Base-by-base conservation (phyloP, 30 jellyfish, hydroid and myxozoan genomes). In the Calvadosia cruxmelitensis region DNA sequence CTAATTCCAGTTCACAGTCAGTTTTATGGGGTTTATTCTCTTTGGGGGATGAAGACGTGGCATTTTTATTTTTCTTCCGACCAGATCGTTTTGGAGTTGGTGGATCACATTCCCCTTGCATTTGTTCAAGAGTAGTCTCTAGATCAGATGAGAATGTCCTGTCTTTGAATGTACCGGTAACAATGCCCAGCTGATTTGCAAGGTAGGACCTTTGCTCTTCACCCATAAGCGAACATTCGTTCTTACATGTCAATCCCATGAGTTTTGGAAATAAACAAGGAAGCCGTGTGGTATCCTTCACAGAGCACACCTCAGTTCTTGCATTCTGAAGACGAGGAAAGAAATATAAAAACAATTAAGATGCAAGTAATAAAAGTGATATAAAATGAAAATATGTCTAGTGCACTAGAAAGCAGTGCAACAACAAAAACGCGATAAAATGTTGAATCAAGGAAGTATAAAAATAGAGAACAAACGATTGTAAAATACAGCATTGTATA, bases 211-310 rank as follows among this genome's bases (percentile, higher is more conserved):
- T 57, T 3, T 86, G 83, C 50, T 42, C 28, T 34, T 85, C 93
- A 3, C 96, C 96, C 96, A 85, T 85, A 53, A 85, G 29, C 65
- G 62, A 79, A 0, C 89, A 85, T 53, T 85, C 96, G 50, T 79
- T 85, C 34, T 68, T 78, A 71, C 57, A 79, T 2, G 78, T 78
- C 52, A 85, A 61, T 29, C 96, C 96, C 93, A 85, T 85, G 29
- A 85, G 74, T 64, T 74, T 78, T 29, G 96, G 96, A 30, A 84
- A 79, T 31, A 85, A 70, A 48, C 78, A 28, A 0, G 92, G 92
- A 2, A 79, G 48, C 49, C 36, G 52, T 27, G 82, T 76, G 31
- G n/a, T 28, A 35, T 64, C 31, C 33, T 27, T n/a, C 13, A 16
- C 23, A 5, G 61, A 32, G 2, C 80, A 79, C 33, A 64, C 67